Evolutionary conservation across 2,113 vertebrate genomes (phyloP), one percentile per base, ranked within the genome.

Genomic region (Sardina pilchardus): DNA sequence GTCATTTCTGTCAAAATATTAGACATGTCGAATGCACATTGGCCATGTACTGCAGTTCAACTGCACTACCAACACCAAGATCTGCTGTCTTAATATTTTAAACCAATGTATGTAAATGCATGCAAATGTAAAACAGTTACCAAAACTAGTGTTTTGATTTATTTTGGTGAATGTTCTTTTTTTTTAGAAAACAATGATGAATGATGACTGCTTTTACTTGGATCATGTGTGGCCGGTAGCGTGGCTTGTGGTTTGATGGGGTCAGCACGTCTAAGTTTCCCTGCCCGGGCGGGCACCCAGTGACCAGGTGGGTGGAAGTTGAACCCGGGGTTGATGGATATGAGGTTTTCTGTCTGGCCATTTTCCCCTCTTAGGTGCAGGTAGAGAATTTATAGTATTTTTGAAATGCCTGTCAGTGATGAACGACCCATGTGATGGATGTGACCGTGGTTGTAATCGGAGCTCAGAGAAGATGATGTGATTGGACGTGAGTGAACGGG

Each of bases 401-500:
- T 83, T 42, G 19, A 4, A 17, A 17, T 71, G 80, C 8, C 81
- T 81, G 39, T 44, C 39, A 81, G 56, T 81, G 86, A 84, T 85
- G 83, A 53, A 9, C 24, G 53, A 44, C 47, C 12, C 16, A 75
- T 82, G 34, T 86, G 82, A 83, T 85, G 24, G 89, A 59, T 85
- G 83, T 81, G 50, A 45, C 59, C 45, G 36, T 21, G 53, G 36
- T 45, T 85, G 34, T 80, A 88, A 88, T 24, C 30, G 44, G 75
- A 87, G 63, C 45, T 71, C 24, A 26, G 59, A 85, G 83, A 86
- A 82, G 81, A 21, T 80, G 71, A 86, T 84, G 63, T 86, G 85
- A 83, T 84, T 84, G 83, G 84, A 84, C 39, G 85, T 45, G 78
- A 84, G 0, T 47, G 56, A 50, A 83, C 84, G 84, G 84, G 86